Base-by-base conservation (phyloP, 2,113 vertebrate species). In the Chlamydotis undulata region DNA sequence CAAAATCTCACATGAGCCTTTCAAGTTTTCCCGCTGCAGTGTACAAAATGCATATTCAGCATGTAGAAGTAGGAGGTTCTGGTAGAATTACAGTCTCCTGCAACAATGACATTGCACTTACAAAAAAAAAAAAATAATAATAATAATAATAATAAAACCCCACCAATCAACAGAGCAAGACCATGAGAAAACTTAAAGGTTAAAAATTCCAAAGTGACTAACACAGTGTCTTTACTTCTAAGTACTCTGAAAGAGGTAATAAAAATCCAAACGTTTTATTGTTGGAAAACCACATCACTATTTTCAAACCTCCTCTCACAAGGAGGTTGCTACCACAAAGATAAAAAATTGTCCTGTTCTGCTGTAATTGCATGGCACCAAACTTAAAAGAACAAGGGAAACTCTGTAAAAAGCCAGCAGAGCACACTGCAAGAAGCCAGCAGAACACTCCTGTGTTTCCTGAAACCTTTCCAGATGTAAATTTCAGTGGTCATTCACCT, bases 391-490 rank as follows among this genome's bases (percentile, higher is more conserved):
- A 77, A 71, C 50, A 83, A 55, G 64, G 47, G 33, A 79, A 89
- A 74, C 50, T 60, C 57, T 53, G 41, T 59, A 70, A 93, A 45
- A 81, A 77, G 76, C 33, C 90, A 93, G 29, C 18, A 78, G 74
- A 93, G 53, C 33, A 75, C 35, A 41, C 41, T 57, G 41, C 59
- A 70, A 93, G 50, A 81, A 77, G 76, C 35, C 90, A 94, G 29
- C 18, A 78, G 74, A 93, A 57, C n/a, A 75, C 35, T 85, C 75
- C 22, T 61, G 22, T 45, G 39, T 37, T 87, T 93, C 73, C 81
- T 89, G 84, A 95, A 91, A 89, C 28, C 25, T 76, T 91, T 94
- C 69, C 80, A 93, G 77, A 55, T 57, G 43, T 67, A 63, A 69
- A 81, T 84, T 86, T 86, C 31, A 78, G 65, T 29, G 50, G 47